These are phyloP conservation scores for Nysson spinosus DNA, from an alignment of 2,888 invertebrate genomes.

Conservation along the genomic window DNA sequence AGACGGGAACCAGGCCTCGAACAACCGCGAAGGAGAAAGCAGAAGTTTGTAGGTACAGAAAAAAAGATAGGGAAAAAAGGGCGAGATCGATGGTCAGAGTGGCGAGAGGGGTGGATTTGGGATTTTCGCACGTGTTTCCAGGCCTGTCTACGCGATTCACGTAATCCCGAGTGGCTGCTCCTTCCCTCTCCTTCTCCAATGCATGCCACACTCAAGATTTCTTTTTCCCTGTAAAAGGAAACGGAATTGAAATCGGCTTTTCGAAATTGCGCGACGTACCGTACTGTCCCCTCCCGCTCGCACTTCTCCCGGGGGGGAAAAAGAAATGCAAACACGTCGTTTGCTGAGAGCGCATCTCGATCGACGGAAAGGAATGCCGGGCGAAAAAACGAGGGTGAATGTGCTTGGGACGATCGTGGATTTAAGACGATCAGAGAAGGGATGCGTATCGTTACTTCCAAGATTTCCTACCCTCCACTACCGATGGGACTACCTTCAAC, in stretches of 20 bases:
- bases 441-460: slow-evolving; percentile 13
- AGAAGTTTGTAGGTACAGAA: not conserved
- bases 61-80: not conserved
- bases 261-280: slow-evolving; percentile 71
- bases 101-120: slow-evolving; percentile 54
- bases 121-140: slow-evolving; percentile 67
- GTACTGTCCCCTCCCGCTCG: slow-evolving; percentile 21
- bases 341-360: slow-evolving; percentile 43
- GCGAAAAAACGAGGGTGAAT: slow-evolving; percentile 38
- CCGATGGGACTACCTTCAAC: no score
- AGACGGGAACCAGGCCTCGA: not conserved
- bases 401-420: slow-evolving; percentile 19
- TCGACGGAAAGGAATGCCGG: slow-evolving; percentile 26
- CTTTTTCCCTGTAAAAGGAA: slow-evolving; percentile 67
- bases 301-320: slow-evolving; percentile 58
- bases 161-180: slow-evolving; percentile 60
- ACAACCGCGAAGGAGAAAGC: not conserved
- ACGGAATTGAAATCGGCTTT: slow-evolving; percentile 76
- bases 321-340: slow-evolving; percentile 74
- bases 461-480: no score
- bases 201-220: slow-evolving; percentile 61
- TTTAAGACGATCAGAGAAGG: slow-evolving; percentile 24
- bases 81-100: slow-evolving; percentile 51
- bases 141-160: slow-evolving; percentile 57
- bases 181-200: slow-evolving; percentile 30